phyloP scores from a whole-genome alignment of 2,888 invertebrate genomes.

The Sicus ferrugineus region DNA sequence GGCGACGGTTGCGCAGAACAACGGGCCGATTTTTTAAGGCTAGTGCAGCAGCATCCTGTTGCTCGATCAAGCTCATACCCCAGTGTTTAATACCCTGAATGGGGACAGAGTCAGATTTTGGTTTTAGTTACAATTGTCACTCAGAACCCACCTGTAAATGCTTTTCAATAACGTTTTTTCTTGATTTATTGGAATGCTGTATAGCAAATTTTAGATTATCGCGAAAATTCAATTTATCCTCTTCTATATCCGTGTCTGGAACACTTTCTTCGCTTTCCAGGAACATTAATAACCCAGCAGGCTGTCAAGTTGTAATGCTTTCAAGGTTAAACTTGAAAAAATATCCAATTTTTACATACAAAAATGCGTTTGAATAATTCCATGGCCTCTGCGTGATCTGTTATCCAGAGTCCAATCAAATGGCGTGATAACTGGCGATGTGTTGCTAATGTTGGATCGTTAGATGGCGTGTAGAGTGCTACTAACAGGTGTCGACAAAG shows the following conservation, averaged over 20 bases:
- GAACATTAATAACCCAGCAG: conserved; percentile 87
- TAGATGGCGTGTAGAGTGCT: conserved; percentile 85
- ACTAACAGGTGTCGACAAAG: conserved; percentile 90
- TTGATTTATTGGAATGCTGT: conserved; percentile 75
- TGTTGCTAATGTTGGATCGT: conserved; percentile 81
- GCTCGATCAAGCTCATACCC: conserved; percentile 68
- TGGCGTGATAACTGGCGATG: conserved; percentile 93
- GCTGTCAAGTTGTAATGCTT: conserved; percentile 68
- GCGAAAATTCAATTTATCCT: conserved; percentile 77
- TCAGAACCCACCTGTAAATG: conserved; percentile 72
- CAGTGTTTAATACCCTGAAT: conserved; percentile 70
- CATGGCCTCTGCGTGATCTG: conserved; percentile 91
- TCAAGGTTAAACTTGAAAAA: not conserved
- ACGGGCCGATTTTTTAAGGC: conserved; percentile 78
- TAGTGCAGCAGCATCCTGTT: conserved; percentile 61
- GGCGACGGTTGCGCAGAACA: conserved; percentile 87
- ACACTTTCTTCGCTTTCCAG: conserved; percentile 88
- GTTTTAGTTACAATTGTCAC: conserved; percentile 2
- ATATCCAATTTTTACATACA: conserved; percentile 68
- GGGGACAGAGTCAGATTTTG: not conserved
- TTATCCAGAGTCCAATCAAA: conserved; percentile 94
- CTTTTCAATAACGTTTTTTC: conserved; percentile 80
- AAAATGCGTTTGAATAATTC: conserved; percentile 85
- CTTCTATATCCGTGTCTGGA: conserved; percentile 70
- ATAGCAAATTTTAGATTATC: conserved; percentile 96